Evolutionary conservation across 1,140 invertebrate genomes (phyloP).

Genomic region (Reticulitermes speratus): DNA sequence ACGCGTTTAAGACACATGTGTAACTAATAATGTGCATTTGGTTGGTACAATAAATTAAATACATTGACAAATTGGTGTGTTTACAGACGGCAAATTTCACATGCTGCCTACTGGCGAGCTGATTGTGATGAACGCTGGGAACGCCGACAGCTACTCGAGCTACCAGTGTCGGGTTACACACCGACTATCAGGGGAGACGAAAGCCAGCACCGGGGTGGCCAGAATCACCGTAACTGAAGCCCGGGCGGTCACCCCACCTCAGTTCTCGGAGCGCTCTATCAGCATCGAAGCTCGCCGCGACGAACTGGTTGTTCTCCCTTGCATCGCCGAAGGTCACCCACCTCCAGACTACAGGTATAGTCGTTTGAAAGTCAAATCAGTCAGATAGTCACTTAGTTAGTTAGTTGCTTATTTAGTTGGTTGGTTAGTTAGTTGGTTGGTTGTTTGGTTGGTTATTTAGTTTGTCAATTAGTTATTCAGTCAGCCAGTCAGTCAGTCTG

Average conservation of each 20-base stretch:
- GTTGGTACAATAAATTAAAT: too few relatives aligned
- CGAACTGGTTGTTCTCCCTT: slow-evolving; percentile 39
- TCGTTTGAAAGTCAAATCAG: not conserved
- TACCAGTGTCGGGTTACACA: slow-evolving; percentile 49
- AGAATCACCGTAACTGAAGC: slow-evolving; percentile 38
- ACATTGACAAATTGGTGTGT: too few relatives aligned
- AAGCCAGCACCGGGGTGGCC: slow-evolving; percentile 40
- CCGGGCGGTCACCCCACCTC: not conserved
- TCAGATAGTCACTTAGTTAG: too few relatives aligned
- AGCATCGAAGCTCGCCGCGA: slow-evolving; percentile 33
- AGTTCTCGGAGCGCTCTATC: slow-evolving; percentile 24
- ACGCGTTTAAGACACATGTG: too few relatives aligned
- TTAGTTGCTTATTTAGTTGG: too few relatives aligned
- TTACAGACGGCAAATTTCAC: slow-evolving; percentile 44
- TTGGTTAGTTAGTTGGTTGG: too few relatives aligned
- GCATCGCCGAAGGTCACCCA: slow-evolving; percentile 47
- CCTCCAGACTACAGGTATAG: slow-evolving; percentile 43
- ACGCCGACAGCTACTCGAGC: slow-evolving; percentile 42
- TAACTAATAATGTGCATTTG: too few relatives aligned
- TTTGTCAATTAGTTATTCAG: too few relatives aligned
- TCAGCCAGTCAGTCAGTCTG: too few relatives aligned
- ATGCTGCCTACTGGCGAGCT: slow-evolving; percentile 48
- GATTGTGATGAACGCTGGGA: slow-evolving; percentile 43
- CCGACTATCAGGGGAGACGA: slow-evolving; percentile 45
- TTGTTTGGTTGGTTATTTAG: too few relatives aligned